Evolutionary conservation across 2,113 vertebrate species (phyloP).

Genomic region (Prunella fulvescens): DNA sequence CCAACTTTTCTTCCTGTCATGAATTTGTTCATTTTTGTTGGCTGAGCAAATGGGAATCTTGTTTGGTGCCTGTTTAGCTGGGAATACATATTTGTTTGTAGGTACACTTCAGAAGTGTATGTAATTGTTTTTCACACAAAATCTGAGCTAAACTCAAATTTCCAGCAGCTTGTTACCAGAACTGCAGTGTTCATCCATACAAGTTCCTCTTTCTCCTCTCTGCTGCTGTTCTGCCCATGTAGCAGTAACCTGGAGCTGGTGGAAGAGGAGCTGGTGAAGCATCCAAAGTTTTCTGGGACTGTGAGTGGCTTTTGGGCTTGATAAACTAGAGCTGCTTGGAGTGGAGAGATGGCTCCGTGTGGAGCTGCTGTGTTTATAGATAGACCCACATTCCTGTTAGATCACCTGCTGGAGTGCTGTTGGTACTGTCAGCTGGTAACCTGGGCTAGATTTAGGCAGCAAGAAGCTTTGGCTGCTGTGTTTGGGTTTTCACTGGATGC

Average conservation of each 20-base stretch:
- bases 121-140: background rate
- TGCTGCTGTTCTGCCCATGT: background rate
- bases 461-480: background rate
- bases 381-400: background rate
- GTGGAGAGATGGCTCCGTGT: background rate
- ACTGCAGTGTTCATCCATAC: background rate
- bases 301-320: background rate
- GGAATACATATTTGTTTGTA: rapidly evolving
- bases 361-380: background rate
- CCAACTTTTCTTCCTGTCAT: background rate
- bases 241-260: background rate
- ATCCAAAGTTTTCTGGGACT: background rate
- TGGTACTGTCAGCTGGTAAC: background rate
- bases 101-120: background rate
- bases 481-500: background rate
- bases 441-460: background rate
- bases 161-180: background rate
- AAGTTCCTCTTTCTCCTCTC: background rate
- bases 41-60: background rate
- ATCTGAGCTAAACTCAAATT: background rate
- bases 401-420: background rate
- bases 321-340: background rate
- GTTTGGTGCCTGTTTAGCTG: background rate
- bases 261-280: background rate
- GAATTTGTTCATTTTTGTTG: background rate